Base-by-base conservation (phyloP, 2,888 invertebrate species). In the Nemapogon koenigi region DNA sequence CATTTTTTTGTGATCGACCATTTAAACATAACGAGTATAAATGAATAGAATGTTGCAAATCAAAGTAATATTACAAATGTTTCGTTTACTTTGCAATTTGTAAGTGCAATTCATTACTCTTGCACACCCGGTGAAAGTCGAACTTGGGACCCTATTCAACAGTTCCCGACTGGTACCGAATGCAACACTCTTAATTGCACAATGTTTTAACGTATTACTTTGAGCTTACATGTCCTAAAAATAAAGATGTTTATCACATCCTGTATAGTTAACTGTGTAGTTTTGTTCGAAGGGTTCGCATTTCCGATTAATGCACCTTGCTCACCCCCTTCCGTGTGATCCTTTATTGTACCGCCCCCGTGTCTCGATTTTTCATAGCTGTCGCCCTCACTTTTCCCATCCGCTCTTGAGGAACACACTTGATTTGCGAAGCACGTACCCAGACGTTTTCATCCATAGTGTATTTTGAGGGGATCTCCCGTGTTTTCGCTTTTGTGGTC, bases 361-460 rank as follows among this genome's bases (percentile, higher is more conserved):
- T 28, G 28, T 28, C 35, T 30, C 71, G 70, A 73, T 73, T 76
- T 75, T 76, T 76, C 73, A 72, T 71, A 69, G 37, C 37, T 37
- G 33, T 39, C 42, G 32, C 42, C 38, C 42, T 19, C 63, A 62
- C 63, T 62, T 50, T 62, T 65, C 60, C 65, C 68, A 65, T 72
- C 71, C 65, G 60, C 70, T 68, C 71, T 71, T 66, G 62, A 70
- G 26, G 27, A 18, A 65, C 61, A 57, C 62, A 73, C 75, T 76
- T 75, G 73, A 78, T 78, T 76, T 76, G 67, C 73, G 53, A 62
- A 65, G 73, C 75, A 75, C 75, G 75, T 71, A 63, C 51, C 52
- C 55, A 62, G 64, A 62, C 64, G 53, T 57, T 57, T 56, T 59
- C 59, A 41, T 41, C 32, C 22, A 38, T 41, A 36, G 26, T 25